Evolutionary conservation across 2,888 invertebrate genomes (phyloP).

Genomic region (Mesochorus sp.): DNA sequence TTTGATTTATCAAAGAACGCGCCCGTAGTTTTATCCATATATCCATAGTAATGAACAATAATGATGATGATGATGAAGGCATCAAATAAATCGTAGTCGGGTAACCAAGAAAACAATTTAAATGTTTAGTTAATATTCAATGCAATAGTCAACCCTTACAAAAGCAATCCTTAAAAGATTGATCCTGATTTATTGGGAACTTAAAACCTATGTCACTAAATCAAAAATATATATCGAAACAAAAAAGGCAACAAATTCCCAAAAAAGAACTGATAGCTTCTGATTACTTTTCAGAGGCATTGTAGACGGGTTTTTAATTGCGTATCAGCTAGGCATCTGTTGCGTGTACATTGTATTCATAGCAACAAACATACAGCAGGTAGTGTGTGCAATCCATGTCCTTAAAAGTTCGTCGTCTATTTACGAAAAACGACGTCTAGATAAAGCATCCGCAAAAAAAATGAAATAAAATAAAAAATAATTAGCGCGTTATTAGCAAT

Average conservation of each 20-base stretch:
- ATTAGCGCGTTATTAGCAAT: constrained; percentile 25
- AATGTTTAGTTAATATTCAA: not conserved
- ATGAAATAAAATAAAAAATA: not conserved
- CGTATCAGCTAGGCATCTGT: constrained; percentile 95
- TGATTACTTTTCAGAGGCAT: constrained; percentile 82
- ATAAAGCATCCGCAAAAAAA: constrained; percentile 16
- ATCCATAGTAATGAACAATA: no score
- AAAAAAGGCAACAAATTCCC: not conserved
- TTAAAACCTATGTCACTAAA: not conserved
- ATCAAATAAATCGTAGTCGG: no score
- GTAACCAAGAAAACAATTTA: not conserved
- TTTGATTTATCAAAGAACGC: no score
- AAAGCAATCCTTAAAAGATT: not conserved
- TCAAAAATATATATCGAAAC: no score
- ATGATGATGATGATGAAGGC: no score
- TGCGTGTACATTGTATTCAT: constrained; percentile 93
- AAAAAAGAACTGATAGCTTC: constrained; percentile 40
- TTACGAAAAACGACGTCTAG: constrained; percentile 21
- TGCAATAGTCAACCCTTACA: no score
- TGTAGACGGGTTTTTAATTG: constrained; percentile 88
- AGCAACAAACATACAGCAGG: constrained; percentile 86
- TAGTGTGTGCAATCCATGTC: constrained; percentile 70
- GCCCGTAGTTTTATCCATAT: no score
- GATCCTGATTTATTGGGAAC: not conserved
- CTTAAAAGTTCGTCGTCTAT: constrained; percentile 16